phyloP scores from a whole-genome alignment of 1,140 invertebrate genomes.

The Drosophila kikkawai region DNA sequence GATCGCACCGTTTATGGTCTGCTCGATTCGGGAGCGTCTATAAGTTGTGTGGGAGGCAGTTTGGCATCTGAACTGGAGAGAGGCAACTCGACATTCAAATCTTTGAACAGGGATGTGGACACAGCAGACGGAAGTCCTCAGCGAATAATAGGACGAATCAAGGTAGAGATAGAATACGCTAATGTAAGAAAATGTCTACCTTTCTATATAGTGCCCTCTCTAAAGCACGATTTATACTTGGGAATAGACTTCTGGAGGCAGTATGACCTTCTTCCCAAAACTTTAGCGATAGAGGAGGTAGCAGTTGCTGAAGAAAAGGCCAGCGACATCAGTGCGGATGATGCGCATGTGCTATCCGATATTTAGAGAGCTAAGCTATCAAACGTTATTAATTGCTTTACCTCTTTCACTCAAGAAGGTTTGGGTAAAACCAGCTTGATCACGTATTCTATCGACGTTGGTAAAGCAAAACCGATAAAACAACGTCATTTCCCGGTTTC shows the following conservation, averaged over 20 bases:
- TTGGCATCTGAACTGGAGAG: neutral
- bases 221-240: neutral
- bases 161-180: neutral
- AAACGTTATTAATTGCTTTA: neutral
- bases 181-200: neutral
- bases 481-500: too few species aligned
- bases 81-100: neutral
- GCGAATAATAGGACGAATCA: too few species aligned
- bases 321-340: neutral
- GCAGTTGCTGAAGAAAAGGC: neutral
- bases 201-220: neutral
- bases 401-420: neutral
- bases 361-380: neutral
- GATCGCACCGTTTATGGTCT: too few species aligned
- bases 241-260: slow-evolving; percentile 2
- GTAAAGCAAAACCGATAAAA: too few species aligned
- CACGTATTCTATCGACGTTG: too few species aligned
- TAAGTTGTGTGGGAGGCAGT: slow-evolving; percentile 4
- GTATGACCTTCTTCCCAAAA: slow-evolving; percentile 4
- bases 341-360: neutral
- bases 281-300: neutral
- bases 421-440: neutral
- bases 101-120: neutral
- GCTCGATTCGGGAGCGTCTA: too few species aligned
- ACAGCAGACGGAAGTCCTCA: neutral